Base-by-base conservation (phyloP, 2,113 vertebrate genomes). In the Hiodon alosoides region DNA sequence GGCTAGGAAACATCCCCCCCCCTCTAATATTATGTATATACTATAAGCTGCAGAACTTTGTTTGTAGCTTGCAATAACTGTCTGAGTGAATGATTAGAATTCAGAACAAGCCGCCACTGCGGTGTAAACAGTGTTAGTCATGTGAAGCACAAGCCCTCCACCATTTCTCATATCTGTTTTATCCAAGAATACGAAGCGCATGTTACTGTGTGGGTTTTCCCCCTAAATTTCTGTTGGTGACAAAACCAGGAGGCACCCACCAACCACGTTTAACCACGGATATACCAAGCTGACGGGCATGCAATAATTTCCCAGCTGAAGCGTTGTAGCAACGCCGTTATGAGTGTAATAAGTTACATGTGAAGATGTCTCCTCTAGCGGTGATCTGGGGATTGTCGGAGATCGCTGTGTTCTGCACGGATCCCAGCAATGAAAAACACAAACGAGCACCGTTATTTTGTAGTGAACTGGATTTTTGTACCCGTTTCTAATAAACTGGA, bases 401-500 rank as follows among this genome's bases (percentile, higher is more conserved):
- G 8, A 8, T 48, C 31, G 9, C 61, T 16, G 31, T 16, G 6
- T 46, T 31, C 31, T 65, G 31, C 53, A 66, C 60, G 53, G 17
- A 55, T 54, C 53, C 64, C 6, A 51, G 59, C 64, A 48, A n/a
- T 17, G 50, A 53, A 67, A 52, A 10, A 46, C 7, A 67, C 58
- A 71, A 71, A 48, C 8, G 31, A 31, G 31, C 59, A 14, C 3
- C 17, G 6, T 31, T 65, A 50, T 66, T 13, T 47, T 76, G 58
- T 75, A 75, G 58, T 68, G 52, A 66, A 72, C 50, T 51, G 77
- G 55, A 68, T 13, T 79, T 79, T 77, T 78, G n/a, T 69, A 75
- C 62, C 46, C 31, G 7, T 73, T 71, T 76, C 50, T 74, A 78
- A 67, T 74, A 54, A 74, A 80, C 58, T 54, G 69, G 61, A 71